These are phyloP conservation scores for Gymnogyps californianus DNA, from an alignment of 2,113 vertebrate species.

Conservation along the genomic window DNA sequence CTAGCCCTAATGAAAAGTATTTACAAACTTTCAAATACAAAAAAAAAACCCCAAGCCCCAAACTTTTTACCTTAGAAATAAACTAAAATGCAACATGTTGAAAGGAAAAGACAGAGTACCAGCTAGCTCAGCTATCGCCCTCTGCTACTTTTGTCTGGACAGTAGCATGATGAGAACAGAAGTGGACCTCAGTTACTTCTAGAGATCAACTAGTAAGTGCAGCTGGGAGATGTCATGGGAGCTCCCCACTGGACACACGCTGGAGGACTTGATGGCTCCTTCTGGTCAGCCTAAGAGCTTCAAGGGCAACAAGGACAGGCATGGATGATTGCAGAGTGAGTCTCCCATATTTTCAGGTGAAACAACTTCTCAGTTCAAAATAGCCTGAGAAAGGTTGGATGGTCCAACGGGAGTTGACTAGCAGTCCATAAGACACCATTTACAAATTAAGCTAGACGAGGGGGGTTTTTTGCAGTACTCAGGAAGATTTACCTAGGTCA, in stretches of 20 bases:
- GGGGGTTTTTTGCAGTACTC: neutral
- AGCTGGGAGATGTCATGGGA: neutral
- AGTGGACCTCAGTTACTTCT: neutral
- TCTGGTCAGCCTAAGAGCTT: neutral
- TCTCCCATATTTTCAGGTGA: neutral
- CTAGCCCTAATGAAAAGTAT: neutral
- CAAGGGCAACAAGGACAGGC: neutral
- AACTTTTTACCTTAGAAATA: neutral
- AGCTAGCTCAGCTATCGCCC: neutral
- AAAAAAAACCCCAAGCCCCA: no score
- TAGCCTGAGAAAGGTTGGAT: neutral
- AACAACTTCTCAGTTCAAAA: neutral
- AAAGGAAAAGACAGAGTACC: neutral
- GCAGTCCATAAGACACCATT: neutral
- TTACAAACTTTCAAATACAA: neutral
- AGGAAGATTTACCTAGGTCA: neutral
- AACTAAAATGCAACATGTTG: neutral
- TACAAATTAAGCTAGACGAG: neutral
- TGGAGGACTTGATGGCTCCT: neutral
- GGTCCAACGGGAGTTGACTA: neutral
- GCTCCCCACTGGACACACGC: neutral
- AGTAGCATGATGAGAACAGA: neutral
- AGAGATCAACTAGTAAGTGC: neutral
- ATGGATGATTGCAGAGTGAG: neutral
- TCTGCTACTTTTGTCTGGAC: neutral